Evolutionary conservation across 2,113 vertebrate genomes (phyloP).

Genomic region (Saguinus midas): DNA sequence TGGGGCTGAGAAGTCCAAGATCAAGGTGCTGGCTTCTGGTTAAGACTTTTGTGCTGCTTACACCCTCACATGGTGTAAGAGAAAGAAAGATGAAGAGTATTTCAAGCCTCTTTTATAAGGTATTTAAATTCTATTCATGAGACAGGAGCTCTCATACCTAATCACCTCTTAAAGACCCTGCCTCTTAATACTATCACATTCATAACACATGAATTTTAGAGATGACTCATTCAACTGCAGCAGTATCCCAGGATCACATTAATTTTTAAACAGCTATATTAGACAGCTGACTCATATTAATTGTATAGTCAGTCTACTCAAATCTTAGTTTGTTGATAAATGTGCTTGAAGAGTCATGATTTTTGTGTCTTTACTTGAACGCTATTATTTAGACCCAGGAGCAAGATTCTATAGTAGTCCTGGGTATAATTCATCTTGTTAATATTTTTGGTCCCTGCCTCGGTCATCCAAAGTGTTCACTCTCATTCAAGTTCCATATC

Average conservation of each 20-base stretch:
- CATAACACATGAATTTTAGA: background rate
- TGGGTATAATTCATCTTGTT: background rate
- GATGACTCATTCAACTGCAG: background rate
- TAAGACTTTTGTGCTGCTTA: background rate
- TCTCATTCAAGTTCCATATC: background rate
- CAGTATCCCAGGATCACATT: background rate
- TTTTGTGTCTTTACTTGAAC: background rate
- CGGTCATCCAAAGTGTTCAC: background rate
- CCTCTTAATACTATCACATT: background rate
- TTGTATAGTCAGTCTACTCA: background rate
- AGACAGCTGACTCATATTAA: background rate
- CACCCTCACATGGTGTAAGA: background rate
- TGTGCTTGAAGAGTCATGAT: background rate
- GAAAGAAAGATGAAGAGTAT: background rate
- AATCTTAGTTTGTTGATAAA: background rate
- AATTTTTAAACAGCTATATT: background rate
- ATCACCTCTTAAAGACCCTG: background rate
- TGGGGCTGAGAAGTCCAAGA: background rate
- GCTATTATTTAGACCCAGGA: background rate
- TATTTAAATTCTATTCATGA: background rate
- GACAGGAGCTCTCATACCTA: background rate
- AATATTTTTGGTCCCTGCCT: background rate
- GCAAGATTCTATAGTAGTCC: background rate
- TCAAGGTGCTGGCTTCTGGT: background rate
- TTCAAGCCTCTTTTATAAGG: background rate